phyloP scores from a whole-genome alignment of 2,113 vertebrate genomes.

The Pterocles gutturalis region DNA sequence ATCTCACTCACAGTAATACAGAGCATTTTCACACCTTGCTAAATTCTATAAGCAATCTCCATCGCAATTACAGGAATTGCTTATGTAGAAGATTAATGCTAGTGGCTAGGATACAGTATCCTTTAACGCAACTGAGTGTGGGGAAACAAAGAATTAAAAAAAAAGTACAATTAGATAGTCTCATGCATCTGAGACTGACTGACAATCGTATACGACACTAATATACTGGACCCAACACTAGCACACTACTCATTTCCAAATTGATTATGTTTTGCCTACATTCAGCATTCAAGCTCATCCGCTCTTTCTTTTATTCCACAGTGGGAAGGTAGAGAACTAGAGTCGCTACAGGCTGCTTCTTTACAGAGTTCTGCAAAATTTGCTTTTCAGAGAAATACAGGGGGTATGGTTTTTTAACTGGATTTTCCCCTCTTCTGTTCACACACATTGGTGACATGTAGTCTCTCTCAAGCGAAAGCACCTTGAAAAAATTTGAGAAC shows the following conservation, averaged over 20 bases:
- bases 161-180: not conserved
- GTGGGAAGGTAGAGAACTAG: not conserved
- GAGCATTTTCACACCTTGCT: conserved; percentile 4
- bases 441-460: not conserved
- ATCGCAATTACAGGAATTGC: not conserved
- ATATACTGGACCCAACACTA: not conserved
- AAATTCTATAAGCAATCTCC: not conserved
- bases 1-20: not conserved
- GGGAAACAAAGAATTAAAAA: conserved; percentile 31
- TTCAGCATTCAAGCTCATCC: not conserved
- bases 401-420: not conserved
- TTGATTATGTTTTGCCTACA: not conserved
- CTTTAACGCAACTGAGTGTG: not conserved
- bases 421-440: not conserved
- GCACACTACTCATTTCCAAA: not conserved
- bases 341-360: not conserved
- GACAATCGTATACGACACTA: not conserved
- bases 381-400: not conserved
- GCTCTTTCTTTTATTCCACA: not conserved
- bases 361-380: not conserved
- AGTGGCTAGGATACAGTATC: not conserved
- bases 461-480: not conserved
- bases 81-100: conserved; percentile 26
- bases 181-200: not conserved
- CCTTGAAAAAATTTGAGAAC: not conserved